These are phyloP conservation scores for Brenthis daphne DNA, from an alignment of 2,888 invertebrate genomes.

Conservation along the genomic window DNA sequence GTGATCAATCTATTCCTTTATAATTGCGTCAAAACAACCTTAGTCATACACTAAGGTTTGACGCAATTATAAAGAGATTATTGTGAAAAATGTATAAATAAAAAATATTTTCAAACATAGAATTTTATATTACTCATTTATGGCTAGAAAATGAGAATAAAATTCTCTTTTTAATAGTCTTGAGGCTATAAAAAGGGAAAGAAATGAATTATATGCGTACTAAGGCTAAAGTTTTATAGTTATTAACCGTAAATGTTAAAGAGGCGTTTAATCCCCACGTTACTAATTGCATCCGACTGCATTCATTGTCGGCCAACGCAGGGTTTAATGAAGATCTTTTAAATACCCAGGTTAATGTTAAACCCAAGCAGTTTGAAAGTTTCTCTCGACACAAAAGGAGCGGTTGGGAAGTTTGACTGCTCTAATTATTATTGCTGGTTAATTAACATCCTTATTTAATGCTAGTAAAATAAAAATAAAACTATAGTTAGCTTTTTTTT, in stretches of 20 bases:
- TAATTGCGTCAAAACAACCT: no score
- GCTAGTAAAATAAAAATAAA: no score
- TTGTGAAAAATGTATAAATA: no score
- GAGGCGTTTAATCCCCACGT: slow-evolving; percentile 31
- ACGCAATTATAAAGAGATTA: no score
- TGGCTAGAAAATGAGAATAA: neutral
- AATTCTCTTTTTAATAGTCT: slow-evolving; percentile 1
- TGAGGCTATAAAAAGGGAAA: neutral
- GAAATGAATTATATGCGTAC: slow-evolving; percentile 6
- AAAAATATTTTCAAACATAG: no score
- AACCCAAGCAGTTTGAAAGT: slow-evolving; percentile 66
- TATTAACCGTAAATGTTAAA: slow-evolving; percentile 36
- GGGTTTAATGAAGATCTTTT: slow-evolving; percentile 73
- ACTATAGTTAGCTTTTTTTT: no score
- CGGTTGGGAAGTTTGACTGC: slow-evolving; percentile 59
- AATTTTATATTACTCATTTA: no score
- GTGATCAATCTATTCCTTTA: no score
- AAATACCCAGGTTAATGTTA: slow-evolving; percentile 63
- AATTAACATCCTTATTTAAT: slow-evolving; percentile 47
- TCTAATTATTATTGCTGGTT: slow-evolving; percentile 63
- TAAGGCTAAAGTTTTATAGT: slow-evolving; percentile 25
- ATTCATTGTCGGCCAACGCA: slow-evolving; percentile 62
- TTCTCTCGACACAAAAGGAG: slow-evolving; percentile 59
- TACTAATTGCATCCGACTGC: slow-evolving; percentile 68
- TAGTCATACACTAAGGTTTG: no score